Evolutionary conservation across 2,113 vertebrate species (phyloP).

Genomic region (Gracilinanus agilis): DNA sequence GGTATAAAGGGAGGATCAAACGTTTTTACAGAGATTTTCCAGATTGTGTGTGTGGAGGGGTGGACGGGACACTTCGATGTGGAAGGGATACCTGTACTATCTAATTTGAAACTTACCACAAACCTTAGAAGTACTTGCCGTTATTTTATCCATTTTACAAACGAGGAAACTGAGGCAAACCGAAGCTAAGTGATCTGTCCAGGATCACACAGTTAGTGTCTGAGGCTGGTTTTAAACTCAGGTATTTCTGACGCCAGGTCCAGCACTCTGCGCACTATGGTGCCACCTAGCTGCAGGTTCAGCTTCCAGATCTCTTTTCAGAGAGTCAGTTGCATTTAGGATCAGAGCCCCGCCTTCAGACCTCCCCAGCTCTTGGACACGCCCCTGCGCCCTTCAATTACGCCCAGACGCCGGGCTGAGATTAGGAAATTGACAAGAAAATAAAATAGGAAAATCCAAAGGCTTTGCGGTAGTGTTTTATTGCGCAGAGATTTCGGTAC

Average conservation of each 20-base stretch:
- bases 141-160: background rate
- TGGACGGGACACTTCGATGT: too few species aligned
- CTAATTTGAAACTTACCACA: background rate
- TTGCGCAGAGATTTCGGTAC: background rate
- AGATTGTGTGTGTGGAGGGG: too few species aligned
- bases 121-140: background rate
- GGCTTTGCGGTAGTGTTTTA: background rate
- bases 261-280: background rate
- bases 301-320: background rate
- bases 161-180: background rate
- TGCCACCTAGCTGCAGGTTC: background rate
- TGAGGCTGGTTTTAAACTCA: background rate
- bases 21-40: too few species aligned
- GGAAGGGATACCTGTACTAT: background rate
- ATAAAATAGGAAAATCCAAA: background rate
- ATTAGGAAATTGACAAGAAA: background rate
- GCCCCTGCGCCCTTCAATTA: background rate
- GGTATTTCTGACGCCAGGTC: background rate
- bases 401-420: background rate
- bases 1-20: too few species aligned
- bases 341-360: background rate
- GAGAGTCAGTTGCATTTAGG: background rate
- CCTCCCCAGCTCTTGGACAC: background rate
- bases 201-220: background rate
- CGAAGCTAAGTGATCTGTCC: background rate